Conservation (phyloP, 2,113 vertebrate genomes). For the Ciconia boyciana region DNA sequence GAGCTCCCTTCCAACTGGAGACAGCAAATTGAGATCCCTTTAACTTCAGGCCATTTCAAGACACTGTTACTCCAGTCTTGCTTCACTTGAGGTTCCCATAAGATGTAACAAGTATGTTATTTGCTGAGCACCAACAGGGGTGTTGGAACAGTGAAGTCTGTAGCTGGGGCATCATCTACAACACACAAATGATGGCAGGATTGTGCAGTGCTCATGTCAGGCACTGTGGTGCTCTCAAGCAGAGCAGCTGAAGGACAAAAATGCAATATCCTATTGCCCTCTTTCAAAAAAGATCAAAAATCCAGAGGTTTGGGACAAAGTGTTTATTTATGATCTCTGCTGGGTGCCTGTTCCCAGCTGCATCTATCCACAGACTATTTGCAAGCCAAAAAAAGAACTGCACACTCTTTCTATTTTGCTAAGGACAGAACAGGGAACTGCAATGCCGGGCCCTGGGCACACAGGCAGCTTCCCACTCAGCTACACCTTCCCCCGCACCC, state of each 20-base stretch:
- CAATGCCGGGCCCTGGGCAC: not conserved
- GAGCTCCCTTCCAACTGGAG: not conserved
- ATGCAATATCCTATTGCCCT: not conserved
- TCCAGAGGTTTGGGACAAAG: not conserved
- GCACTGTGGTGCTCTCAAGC: not conserved
- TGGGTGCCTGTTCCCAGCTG: not conserved
- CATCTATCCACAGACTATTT: not conserved
- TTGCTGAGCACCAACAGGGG: not conserved
- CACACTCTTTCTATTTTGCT: not conserved
- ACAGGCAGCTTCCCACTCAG: not conserved
- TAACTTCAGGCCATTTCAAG: not conserved
- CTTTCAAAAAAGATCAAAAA: not conserved
- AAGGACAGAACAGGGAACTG: not conserved
- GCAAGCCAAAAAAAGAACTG: not conserved
- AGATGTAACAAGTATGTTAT: not conserved
- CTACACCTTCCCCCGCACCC: accelerated
- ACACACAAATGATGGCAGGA: not conserved
- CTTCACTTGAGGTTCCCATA: not conserved
- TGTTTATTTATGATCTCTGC: not conserved
- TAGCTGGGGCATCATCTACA: not conserved
- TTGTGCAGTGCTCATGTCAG: not conserved
- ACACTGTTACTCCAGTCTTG: not conserved
- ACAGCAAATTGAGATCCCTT: not conserved
- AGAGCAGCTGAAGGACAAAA: not conserved
- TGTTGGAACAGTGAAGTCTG: not conserved